A percentile compares a stretch with the other conserved stretches of the same genome.
Evolutionary conservation across 2,113 vertebrate genomes (phyloP).

Genomic region (Climacteris rufus): DNA sequence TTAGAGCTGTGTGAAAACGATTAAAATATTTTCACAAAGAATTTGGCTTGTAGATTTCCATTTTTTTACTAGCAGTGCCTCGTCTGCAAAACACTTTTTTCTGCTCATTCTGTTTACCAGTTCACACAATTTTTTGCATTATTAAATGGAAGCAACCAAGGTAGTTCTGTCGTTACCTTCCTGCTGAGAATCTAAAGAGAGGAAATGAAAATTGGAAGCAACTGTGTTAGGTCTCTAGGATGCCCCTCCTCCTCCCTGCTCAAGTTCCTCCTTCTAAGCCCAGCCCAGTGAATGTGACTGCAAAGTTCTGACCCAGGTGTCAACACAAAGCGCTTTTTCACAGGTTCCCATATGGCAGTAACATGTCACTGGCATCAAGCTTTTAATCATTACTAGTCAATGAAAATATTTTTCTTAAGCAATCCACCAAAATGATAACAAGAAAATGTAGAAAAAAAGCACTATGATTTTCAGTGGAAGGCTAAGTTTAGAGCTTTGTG

Average conservation of each 20-base stretch:
- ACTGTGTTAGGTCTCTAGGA: background rate
- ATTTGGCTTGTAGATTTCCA: constrained; percentile 17
- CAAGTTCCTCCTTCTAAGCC: background rate
- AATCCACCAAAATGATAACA: background rate
- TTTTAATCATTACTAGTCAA: background rate
- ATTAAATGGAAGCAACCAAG: background rate
- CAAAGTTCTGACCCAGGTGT: background rate
- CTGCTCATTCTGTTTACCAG: background rate
- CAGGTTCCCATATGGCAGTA: background rate
- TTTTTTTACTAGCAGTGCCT: constrained; percentile 1
- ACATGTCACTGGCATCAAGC: background rate
- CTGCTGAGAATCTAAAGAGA: background rate
- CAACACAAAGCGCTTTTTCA: background rate
- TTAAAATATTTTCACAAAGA: constrained; percentile 58
- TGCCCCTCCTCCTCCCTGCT: background rate
- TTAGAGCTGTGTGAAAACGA: constrained; percentile 34
- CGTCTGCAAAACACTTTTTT: background rate
- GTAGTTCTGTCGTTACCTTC: background rate
- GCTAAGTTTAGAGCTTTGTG: constrained; percentile 11
- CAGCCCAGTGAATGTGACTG: background rate
- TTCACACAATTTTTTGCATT: background rate
- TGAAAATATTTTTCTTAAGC: background rate
- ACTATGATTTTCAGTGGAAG: background rate
- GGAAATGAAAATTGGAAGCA: background rate
- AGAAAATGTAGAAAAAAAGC: background rate